Evolutionary conservation across 2,797 vertebrate genomes (phyloP).

Genomic region (Sebastes goodei): DNA sequence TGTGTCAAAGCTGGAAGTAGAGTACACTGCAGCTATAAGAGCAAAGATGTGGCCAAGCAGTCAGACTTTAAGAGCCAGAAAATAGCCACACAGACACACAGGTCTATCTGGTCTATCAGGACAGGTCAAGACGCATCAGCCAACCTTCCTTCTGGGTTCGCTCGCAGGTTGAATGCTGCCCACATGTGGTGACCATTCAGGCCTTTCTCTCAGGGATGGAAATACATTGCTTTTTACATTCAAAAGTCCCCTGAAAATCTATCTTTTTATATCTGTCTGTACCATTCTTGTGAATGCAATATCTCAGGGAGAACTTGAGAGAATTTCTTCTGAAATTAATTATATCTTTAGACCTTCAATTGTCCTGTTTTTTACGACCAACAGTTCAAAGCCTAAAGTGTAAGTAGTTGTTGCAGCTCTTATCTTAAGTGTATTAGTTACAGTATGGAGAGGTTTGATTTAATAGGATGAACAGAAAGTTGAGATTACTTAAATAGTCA

Average conservation of each 20-base stretch:
- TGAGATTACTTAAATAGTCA: background rate
- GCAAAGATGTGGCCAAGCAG: background rate
- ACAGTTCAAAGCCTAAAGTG: background rate
- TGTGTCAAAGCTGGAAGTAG: background rate
- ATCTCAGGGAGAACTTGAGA: background rate
- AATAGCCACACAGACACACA: background rate
- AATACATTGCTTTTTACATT: background rate
- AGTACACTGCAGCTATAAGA: background rate
- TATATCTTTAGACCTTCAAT: too few species aligned
- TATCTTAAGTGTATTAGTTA: background rate
- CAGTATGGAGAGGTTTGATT: background rate
- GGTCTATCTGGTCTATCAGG: background rate
- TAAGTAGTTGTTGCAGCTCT: background rate
- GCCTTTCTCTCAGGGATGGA: background rate
- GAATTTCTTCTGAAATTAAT: background rate
- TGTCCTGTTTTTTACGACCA: background rate
- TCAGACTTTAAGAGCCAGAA: background rate
- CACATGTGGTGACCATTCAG: background rate
- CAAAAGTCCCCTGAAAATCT: background rate
- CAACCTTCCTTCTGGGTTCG: too few species aligned
- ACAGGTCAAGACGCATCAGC: background rate
- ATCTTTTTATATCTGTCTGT: fast-evolving
- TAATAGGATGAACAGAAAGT: background rate
- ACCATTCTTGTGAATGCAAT: background rate
- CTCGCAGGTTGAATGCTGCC: background rate